Conservation (phyloP, 2,113 vertebrate species). For the Pseudois nayaur region DNA sequence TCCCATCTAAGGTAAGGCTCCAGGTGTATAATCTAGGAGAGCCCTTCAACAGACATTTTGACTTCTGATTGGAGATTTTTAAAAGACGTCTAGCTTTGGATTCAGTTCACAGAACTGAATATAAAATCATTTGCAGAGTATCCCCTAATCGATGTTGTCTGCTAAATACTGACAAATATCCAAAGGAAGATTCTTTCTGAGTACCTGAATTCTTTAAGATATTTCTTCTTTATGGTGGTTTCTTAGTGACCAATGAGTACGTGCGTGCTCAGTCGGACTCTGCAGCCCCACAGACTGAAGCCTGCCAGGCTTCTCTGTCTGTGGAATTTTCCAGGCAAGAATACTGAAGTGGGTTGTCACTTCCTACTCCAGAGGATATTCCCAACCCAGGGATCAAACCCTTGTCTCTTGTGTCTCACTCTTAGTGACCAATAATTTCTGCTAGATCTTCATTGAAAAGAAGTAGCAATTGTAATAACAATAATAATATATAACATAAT, state of each 20-base stretch:
- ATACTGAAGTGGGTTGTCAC: background rate
- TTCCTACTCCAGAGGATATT: background rate
- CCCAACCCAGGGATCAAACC: background rate
- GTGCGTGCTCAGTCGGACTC: rapidly evolving
- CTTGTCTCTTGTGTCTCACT: background rate
- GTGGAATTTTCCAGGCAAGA: background rate
- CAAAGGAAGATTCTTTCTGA: background rate
- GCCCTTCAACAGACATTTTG: background rate
- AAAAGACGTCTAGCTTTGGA: background rate
- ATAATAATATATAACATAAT: background rate
- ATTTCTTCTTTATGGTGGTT: background rate
- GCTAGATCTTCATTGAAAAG: background rate
- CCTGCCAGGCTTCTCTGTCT: background rate
- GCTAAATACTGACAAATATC: background rate
- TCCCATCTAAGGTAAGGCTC: background rate
- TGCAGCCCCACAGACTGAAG: background rate
- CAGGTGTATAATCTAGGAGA: background rate
- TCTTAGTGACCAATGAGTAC: background rate
- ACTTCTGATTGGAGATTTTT: background rate
- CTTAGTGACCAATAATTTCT: background rate
- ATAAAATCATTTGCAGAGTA: background rate
- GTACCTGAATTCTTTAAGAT: background rate
- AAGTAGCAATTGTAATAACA: background rate
- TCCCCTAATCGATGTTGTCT: background rate
- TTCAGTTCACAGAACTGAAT: background rate